These are phyloP conservation scores for Drosophila limbata DNA, from an alignment of 2,888 invertebrate species.

Conservation along the genomic window DNA sequence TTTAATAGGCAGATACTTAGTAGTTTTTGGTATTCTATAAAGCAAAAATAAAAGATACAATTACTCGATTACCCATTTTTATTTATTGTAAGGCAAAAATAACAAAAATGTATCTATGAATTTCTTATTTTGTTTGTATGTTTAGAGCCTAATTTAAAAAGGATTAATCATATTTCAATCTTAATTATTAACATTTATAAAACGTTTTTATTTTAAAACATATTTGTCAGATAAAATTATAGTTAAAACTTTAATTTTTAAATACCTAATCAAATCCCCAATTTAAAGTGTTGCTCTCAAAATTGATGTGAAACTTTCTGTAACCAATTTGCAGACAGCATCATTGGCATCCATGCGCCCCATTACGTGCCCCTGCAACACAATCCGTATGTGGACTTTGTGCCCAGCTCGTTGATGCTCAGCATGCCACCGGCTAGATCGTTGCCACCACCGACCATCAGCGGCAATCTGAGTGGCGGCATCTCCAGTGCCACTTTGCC, in stretches of 20 bases:
- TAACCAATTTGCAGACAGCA: constrained; percentile 79
- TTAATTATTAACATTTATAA: too few species aligned
- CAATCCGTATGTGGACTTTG: constrained; percentile 80
- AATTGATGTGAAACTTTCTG: neutral
- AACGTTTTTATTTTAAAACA: too few species aligned
- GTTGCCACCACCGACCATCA: constrained; percentile 66
- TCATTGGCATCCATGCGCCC: constrained; percentile 83
- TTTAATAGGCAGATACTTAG: neutral
- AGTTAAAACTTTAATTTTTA: too few species aligned
- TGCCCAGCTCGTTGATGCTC: constrained; percentile 64
- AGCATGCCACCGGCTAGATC: constrained; percentile 51
- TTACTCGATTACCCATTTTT: too few species aligned
- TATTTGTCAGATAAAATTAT: too few species aligned
- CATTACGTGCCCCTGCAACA: constrained; percentile 76
- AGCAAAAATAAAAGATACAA: too few species aligned
- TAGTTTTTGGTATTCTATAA: too few species aligned
- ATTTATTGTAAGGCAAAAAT: too few species aligned
- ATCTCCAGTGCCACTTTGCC: constrained; percentile 59
- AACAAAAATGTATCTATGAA: too few species aligned
- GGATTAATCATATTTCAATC: too few species aligned
- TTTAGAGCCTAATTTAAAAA: too few species aligned
- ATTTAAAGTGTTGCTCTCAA: constrained; percentile 1
- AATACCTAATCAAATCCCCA: neutral
- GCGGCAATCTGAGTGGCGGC: constrained; percentile 62
- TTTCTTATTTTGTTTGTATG: too few species aligned